phyloP scores from a whole-genome alignment of 2,113 vertebrate genomes.

The Pachypanchax playfairii region DNA sequence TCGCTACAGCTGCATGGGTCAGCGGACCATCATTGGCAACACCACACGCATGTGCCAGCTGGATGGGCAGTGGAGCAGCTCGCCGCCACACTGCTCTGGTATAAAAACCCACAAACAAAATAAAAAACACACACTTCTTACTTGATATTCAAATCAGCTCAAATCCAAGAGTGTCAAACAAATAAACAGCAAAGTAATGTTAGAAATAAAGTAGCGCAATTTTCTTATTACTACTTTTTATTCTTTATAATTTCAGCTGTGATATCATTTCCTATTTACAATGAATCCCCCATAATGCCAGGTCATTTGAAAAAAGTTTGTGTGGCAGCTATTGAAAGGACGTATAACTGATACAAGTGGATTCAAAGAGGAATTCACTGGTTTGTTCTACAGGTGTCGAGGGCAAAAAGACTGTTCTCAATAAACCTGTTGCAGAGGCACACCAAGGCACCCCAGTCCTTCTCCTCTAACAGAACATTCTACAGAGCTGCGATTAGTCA shows the following conservation, averaged over 20 bases:
- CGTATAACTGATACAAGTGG: conserved; percentile 47
- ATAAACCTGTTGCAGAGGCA: conserved; percentile 66
- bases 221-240: no score
- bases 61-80: conserved; percentile 95
- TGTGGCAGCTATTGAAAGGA: conserved; percentile 34
- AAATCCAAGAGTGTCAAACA: not conserved
- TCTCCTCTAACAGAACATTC: conserved; percentile 12
- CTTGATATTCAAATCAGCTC: not conserved
- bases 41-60: conserved; percentile 92
- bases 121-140: no score
- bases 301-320: conserved; percentile 32
- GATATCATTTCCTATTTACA: conserved; percentile 13
- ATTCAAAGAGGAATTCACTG: conserved; percentile 39
- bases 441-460: conserved; percentile 19
- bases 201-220: no score
- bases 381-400: conserved; percentile 46
- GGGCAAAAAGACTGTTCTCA: conserved; percentile 57
- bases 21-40: conserved; percentile 87
- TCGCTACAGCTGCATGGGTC: conserved; percentile 89
- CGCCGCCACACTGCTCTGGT: conserved; percentile 96
- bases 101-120: conserved; percentile 51
- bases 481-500: conserved; percentile 8
- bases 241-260: conserved; percentile 24
- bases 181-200: not conserved
- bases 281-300: conserved; percentile 3